Conservation (phyloP, 2,888 invertebrate species). For the Macaria liturata region DNA sequence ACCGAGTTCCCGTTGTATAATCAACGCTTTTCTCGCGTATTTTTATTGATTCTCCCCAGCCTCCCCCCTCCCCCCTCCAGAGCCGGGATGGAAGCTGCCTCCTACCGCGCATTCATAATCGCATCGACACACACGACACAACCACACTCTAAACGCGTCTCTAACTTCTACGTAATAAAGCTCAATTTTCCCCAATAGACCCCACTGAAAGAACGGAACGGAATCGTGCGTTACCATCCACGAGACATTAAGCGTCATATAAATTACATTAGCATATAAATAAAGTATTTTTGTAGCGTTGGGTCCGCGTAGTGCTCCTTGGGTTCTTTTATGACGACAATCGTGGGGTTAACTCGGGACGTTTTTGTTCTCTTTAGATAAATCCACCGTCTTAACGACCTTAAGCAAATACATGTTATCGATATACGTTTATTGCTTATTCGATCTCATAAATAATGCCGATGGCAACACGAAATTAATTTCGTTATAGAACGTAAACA, state of each 20-base stretch:
- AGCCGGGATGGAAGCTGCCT: constrained; percentile 78
- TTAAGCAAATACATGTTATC: constrained; percentile 80
- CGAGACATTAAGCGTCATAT: constrained; percentile 83
- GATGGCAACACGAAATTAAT: constrained; percentile 79
- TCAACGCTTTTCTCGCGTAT: constrained; percentile 82
- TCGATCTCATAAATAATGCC: constrained; percentile 78
- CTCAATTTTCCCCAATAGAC: constrained; percentile 42
- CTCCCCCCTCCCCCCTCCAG: constrained; percentile 63
- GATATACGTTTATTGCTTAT: constrained; percentile 80
- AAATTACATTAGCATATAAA: constrained; percentile 84
- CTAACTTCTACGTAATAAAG: constrained; percentile 55
- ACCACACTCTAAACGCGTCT: constrained; percentile 56
- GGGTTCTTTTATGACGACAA: constrained; percentile 75
- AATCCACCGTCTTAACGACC: constrained; percentile 79
- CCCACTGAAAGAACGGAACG: constrained; percentile 69
- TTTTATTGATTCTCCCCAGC: constrained; percentile 79
- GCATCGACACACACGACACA: constrained; percentile 74
- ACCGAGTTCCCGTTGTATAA: constrained; percentile 77
- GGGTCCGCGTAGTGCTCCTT: constrained; percentile 65
- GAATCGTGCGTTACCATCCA: constrained; percentile 82
- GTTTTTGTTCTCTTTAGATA: constrained; percentile 81
- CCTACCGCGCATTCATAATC: constrained; percentile 83
- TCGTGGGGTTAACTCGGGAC: constrained; percentile 69
- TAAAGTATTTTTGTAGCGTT: constrained; percentile 81
- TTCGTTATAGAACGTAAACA: constrained; percentile 67